These are phyloP conservation scores for Tineola bisselliella DNA, from an alignment of 2,888 invertebrate genomes.

Conservation along the genomic window DNA sequence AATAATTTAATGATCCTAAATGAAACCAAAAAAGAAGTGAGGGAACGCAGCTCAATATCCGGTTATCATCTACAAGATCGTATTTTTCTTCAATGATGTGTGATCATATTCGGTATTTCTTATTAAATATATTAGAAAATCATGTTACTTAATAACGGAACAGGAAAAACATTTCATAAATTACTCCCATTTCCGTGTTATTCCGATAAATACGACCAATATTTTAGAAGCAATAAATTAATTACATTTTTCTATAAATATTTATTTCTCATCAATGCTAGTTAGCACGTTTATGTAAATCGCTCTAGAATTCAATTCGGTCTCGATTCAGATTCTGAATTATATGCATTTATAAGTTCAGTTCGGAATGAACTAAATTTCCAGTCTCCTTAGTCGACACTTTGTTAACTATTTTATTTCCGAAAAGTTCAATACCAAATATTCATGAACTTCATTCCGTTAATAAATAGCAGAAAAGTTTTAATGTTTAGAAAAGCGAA, in stretches of 20 bases:
- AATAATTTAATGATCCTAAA: not conserved
- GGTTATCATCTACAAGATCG: not conserved
- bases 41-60: not conserved
- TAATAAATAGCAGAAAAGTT: too few relatives aligned
- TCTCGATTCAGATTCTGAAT: not conserved
- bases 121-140: not conserved
- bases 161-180: not conserved
- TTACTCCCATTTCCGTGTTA: not conserved
- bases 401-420: conserved; percentile 6
- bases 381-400: conserved; percentile 3
- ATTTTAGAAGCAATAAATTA: too few relatives aligned
- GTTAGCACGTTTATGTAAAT: conserved; percentile 5
- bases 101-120: not conserved
- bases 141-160: not conserved
- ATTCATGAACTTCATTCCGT: not conserved
- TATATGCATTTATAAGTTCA: conserved; percentile 7
- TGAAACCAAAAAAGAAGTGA: not conserved
- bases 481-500: too few relatives aligned
- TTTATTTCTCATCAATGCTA: not conserved
- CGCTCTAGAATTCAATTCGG: not conserved
- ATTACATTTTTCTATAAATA: too few relatives aligned
- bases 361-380: not conserved
- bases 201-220: not conserved
- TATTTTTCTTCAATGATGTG: not conserved
- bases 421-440: not conserved